Evolutionary conservation across 2,888 invertebrate genomes (phyloP).

Genomic region (Stenurella melanura): DNA sequence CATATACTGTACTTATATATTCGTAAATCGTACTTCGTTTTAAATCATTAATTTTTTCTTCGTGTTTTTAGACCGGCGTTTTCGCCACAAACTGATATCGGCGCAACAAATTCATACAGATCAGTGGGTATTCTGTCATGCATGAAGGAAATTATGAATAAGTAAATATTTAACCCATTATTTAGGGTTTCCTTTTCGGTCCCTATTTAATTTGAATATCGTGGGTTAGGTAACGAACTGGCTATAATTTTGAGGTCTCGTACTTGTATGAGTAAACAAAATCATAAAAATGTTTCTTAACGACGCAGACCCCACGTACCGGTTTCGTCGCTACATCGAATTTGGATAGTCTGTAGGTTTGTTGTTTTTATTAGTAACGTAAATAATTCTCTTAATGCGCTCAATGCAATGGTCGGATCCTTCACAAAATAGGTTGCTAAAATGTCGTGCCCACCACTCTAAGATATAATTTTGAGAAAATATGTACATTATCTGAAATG

Average conservation of each 20-base stretch:
- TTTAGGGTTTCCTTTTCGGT: not conserved
- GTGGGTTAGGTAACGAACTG: slow-evolving; percentile 6
- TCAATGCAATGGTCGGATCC: no score
- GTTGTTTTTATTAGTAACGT: not conserved
- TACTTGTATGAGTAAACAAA: not conserved
- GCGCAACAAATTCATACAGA: not conserved
- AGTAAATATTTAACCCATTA: not conserved
- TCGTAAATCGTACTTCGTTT: no score
- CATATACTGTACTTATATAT: no score
- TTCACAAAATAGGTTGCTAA: no score
- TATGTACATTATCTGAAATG: no score
- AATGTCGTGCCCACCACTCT: no score
- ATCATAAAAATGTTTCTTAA: not conserved
- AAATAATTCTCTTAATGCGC: not conserved
- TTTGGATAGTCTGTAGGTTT: not conserved
- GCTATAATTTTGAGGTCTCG: not conserved
- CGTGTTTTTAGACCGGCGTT: not conserved
- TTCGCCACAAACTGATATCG: not conserved
- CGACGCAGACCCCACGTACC: not conserved
- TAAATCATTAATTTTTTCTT: not conserved
- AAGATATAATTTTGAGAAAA: no score
- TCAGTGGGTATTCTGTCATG: not conserved
- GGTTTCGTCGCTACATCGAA: not conserved
- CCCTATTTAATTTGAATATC: not conserved
- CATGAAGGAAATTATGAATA: not conserved